Evolutionary conservation across 2,888 invertebrate genomes (phyloP), one percentile per base, ranked within the genome.

Genomic region (Sarcophaga subvicina): DNA sequence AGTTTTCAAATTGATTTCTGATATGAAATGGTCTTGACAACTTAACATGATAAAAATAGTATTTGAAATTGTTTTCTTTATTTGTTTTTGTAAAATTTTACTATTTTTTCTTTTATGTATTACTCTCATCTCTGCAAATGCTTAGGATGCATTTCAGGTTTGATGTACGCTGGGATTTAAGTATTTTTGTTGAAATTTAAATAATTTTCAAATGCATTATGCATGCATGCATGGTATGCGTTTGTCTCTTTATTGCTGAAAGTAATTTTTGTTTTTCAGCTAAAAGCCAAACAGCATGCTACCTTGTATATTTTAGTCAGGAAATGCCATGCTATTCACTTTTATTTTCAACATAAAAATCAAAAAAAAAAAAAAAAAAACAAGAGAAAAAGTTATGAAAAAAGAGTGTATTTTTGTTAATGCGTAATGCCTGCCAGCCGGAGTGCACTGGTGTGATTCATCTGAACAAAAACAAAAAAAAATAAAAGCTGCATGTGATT

Each of bases 271-370:
- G 10, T 37, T 37, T 37, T 37, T 10, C 8, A 37, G 37, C 37
- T 37, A 37, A 37, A 37, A 37, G 8, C 2, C 37, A 37, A 37
- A 37, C 37, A 37, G 47, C 62, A 75, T 79, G 78, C 66, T 66
- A 73, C 49, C 70, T 25, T 86, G 78, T 81, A 71, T 5, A 54
- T 14, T 17, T 54, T 17, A 54, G 14, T 17, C 84, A 87, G 87
- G 84, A 87, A 87, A 87, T 84, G 81, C 63, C 66, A 27, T 66
- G 67, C 47, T 63, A 59, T 79, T 70, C 66, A 80, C 80, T 84
- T 80, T 75, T 80, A 70, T 71, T 84, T 75, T 59, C 22, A 70
- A 70, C 45, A 14, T 20, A 59, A 14, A 59, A 59, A 59, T n/a
- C 4, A 17, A 12, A 1, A 22, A 22, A 22, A 22, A 22, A 22